Base-by-base conservation (phyloP, 1,140 invertebrate genomes). In the Marisa cornuarietis region DNA sequence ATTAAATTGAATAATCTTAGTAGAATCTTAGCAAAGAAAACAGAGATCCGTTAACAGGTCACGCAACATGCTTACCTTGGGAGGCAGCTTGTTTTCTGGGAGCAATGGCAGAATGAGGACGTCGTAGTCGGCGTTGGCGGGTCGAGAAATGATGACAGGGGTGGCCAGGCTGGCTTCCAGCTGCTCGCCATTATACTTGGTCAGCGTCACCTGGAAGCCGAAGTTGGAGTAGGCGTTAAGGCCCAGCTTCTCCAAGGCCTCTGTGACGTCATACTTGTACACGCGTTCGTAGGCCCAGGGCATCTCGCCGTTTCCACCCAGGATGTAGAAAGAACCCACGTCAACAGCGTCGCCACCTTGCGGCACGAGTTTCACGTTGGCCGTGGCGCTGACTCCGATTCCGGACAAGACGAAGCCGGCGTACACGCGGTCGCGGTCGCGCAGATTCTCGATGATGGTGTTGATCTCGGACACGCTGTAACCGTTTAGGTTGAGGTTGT, bases 231-330 rank as follows among this genome's bases (percentile, higher is more conserved):
- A 26, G 26, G 68, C 42, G n/a, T 78, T 66, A 14, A 81, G 31
- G 3, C 65, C 51, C 18, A 78, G 62, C 14, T 73, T 54, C n/a
- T 72, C 22, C 26, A 75, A n/a, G 22, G 69, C 63, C 7, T 79
- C 75, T 24, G 82, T 79, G 31, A 83, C 71, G 62, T 83, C 82
- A 49, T 71, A 78, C 49, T 78, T 78, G 69, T 76, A 80, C 11
- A 76, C 68, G 31, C 79, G 74, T 24, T 80, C 81, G 63, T 78
- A 84, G 16, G 71, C 76, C 81, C 81, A 82, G 2, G 83, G 81
- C 83, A 82, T 84, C 71, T 83, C 82, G 9, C 51, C 52, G 49
- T 79, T 74, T 8, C 82, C 82, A 18, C 82, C 82, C 22, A 83
- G 78, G 10, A 81, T 22, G 65, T 74, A 61, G 65, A 83, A 80